Evolutionary conservation across 2,797 vertebrate species (phyloP).

Genomic region (Pangasius mekongensis): DNA sequence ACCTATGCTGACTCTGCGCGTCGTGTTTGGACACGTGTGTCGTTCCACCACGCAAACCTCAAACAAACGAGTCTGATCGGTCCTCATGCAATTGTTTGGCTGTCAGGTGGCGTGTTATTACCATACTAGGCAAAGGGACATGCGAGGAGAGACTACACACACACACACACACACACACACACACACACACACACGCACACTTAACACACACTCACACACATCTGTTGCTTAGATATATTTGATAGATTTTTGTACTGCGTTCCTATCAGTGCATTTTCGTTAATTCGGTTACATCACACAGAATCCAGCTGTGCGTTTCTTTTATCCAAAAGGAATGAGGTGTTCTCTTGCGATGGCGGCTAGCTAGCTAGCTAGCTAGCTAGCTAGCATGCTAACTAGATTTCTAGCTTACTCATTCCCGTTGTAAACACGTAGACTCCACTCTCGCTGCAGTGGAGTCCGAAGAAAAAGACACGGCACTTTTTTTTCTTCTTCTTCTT

Average conservation of each 20-base stretch:
- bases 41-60: neutral
- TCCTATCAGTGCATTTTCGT: slow-evolving; percentile 34
- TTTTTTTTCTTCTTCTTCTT: neutral
- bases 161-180: slow-evolving; percentile 22
- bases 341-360: slow-evolving; percentile 2
- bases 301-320: slow-evolving; percentile 49
- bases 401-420: slow-evolving; percentile 25
- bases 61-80: slow-evolving; percentile 18
- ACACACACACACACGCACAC: neutral
- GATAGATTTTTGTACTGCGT: neutral
- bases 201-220: slow-evolving; percentile 12
- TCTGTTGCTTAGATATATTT: neutral
- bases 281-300: slow-evolving; percentile 17
- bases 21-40: neutral
- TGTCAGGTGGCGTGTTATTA: slow-evolving; percentile 3
- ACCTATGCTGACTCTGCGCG: neutral
- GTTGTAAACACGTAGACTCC: slow-evolving; percentile 49
- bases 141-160: neutral
- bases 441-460: neutral
- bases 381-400: neutral
- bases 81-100: neutral
- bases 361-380: too few species aligned
- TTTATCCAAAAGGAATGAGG: slow-evolving; percentile 15
- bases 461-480: slow-evolving; percentile 21
- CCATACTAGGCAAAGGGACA: neutral